Base-by-base conservation (phyloP, 2,797 vertebrate species). In the Podarcis siculus region DNA sequence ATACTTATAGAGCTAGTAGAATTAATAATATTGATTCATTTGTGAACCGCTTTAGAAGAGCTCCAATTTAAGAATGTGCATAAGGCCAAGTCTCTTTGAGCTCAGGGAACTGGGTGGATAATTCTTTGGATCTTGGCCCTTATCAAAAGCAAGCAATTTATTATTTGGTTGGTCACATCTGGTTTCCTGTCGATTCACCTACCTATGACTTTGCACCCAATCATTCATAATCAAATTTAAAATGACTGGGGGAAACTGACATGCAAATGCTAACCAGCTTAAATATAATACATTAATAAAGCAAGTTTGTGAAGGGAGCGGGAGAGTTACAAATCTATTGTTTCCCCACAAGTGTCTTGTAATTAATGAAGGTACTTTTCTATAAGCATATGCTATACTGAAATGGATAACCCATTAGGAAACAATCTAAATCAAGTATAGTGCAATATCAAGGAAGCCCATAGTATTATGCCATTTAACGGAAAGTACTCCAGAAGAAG, bases 1-100 rank as follows among this genome's bases (percentile, higher is more conserved):
- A 12, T 49, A 77, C 0, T n/a, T 45, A 0, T 0, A 1, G 2
- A 45, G 13, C n/a, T 86, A 10, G 45, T 4, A 35, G 21, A 55
- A 77, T 5, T 85, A 83, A 72, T 49, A 6, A 45, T 55, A 55
- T 4, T 55, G 49, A 55, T 55, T 55, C 49, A 55, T 55, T 55
- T 55, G 49, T 55, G 49, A 55, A 55, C 49, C 13, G 13, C 13
- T 55, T 80, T 32, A 82, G 25, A 42, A 82, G 27, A n/a, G 15
- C 27, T n/a, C 64, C 3, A 67, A 39, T 58, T 58, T 79, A 19
- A 32, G 9, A 37, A 39, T 25, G 49, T 55, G 49, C 49, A 55
- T 55, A 39, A 39, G 3, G 23, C 10, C 66, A 66, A 17, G 30
- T 1, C 30, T 55, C 49, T 79, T 23, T 58, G 78, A 55, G n/a